phyloP scores from a whole-genome alignment of 2,113 vertebrate species.

The Scomber colias region DNA sequence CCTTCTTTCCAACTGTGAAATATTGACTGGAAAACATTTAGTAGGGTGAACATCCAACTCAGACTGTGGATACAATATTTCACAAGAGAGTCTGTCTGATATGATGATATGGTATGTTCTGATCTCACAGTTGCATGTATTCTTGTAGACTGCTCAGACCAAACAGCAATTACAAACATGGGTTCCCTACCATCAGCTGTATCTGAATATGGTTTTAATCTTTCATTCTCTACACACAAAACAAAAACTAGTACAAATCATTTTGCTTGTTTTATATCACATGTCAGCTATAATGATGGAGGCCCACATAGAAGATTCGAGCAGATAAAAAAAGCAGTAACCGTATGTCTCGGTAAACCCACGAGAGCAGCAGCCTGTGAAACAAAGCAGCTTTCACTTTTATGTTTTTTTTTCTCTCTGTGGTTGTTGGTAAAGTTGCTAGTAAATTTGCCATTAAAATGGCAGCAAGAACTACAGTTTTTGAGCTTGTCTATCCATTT shows the following conservation, averaged over 20 bases:
- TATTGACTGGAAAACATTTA: slow-evolving; percentile 25
- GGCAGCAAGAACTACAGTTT: slow-evolving; percentile 58
- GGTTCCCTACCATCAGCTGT: slow-evolving; percentile 42
- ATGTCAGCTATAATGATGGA: slow-evolving; percentile 82
- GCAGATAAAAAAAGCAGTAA: slow-evolving; percentile 67
- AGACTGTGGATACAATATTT: not conserved
- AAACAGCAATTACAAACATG: slow-evolving; percentile 66
- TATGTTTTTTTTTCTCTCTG: slow-evolving; percentile 56
- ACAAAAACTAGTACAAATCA: slow-evolving; percentile 70
- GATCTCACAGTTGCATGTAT: slow-evolving; percentile 8
- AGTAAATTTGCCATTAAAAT: slow-evolving; percentile 79
- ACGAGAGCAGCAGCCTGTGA: slow-evolving; percentile 74
- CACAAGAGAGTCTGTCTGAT: not conserved
- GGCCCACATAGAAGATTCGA: slow-evolving; percentile 72
- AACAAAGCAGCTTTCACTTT: slow-evolving; percentile 77
- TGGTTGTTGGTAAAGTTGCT: slow-evolving; percentile 66
- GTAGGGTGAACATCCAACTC: not conserved
- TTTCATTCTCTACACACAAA: slow-evolving; percentile 46
- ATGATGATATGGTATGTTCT: not conserved
- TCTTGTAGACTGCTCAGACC: slow-evolving; percentile 24
- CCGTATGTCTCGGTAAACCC: slow-evolving; percentile 72
- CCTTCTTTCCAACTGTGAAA: not conserved
- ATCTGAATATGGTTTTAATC: slow-evolving; percentile 63
- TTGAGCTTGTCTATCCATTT: slow-evolving; percentile 56
- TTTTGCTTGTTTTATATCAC: slow-evolving; percentile 79